Evolutionary conservation across 2,113 vertebrate species (phyloP).

Genomic region (Lepisosteus osseus): DNA sequence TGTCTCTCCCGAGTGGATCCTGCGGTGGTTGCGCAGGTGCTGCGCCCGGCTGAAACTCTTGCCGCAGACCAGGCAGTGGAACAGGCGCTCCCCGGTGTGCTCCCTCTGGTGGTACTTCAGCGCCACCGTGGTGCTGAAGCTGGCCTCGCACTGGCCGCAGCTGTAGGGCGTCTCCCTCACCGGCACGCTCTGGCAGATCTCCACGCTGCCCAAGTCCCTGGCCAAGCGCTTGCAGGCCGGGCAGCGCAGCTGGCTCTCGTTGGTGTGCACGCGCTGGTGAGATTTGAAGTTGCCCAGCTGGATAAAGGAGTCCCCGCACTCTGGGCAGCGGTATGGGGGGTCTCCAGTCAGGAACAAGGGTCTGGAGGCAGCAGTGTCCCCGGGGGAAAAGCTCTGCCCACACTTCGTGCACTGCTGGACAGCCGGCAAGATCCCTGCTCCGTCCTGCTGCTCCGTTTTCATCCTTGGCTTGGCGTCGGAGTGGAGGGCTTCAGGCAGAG

Average conservation of each 20-base stretch:
- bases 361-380: neutral
- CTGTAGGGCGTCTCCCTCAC: constrained; percentile 16
- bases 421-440: too few relatives aligned
- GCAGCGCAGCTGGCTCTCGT: neutral
- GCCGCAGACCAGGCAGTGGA: constrained; percentile 12
- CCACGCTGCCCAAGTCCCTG: neutral
- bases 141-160: neutral
- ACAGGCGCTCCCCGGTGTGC: neutral
- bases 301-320: neutral
- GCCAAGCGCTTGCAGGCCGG: constrained; percentile 5
- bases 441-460: too few relatives aligned
- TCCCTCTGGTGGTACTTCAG: neutral
- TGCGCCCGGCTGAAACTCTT: neutral
- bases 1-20: constrained; percentile 38
- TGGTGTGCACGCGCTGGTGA: neutral
- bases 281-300: neutral
- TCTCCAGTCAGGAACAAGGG: neutral
- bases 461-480: too few relatives aligned
- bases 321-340: constrained; percentile 4
- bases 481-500: too few relatives aligned
- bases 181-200: neutral
- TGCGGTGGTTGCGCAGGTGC: constrained; percentile 15
- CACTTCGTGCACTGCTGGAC: neutral
- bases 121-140: neutral
- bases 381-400: neutral